Conservation (phyloP, 2,888 invertebrate genomes). For the Drosophila dives region DNA sequence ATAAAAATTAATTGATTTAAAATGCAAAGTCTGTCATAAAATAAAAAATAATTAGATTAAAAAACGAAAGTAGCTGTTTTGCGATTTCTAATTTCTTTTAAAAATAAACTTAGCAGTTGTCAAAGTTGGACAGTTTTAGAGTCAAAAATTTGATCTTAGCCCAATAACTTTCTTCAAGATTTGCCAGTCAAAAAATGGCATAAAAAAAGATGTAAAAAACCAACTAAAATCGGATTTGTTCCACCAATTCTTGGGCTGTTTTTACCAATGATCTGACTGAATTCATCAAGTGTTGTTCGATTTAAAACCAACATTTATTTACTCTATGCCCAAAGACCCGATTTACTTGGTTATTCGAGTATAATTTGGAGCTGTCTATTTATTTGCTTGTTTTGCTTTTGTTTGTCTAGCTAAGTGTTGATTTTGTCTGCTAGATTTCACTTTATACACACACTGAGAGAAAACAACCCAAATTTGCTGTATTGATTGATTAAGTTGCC, state of each 20-base stretch:
- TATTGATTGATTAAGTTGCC: constrained; percentile 81
- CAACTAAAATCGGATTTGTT: background rate
- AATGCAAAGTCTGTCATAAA: background rate
- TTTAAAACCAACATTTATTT: constrained; percentile 1
- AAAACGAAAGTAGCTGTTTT: background rate
- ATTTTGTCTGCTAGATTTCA: constrained; percentile 61
- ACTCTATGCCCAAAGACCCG: background rate
- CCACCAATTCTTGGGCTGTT: background rate
- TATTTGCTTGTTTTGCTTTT: constrained; percentile 39
- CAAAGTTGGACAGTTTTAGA: background rate
- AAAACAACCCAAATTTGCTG: constrained; percentile 77
- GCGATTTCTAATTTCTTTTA: background rate
- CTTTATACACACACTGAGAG: constrained; percentile 38
- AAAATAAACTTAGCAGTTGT: background rate
- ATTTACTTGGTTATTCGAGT: background rate
- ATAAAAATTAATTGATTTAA: background rate
- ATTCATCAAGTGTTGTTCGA: background rate
- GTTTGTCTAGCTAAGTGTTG: constrained; percentile 75
- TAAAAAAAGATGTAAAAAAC: too few species aligned
- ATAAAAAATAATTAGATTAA: background rate
- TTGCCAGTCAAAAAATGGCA: background rate
- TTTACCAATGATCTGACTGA: background rate
- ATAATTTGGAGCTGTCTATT: constrained; percentile 15
- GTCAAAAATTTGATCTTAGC: background rate
- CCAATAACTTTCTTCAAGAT: background rate